A percentile compares a stretch with the other conserved stretches of the same genome.
Evolutionary conservation across 2,797 vertebrate species (phyloP).

Genomic region (Crenichthys baileyi): DNA sequence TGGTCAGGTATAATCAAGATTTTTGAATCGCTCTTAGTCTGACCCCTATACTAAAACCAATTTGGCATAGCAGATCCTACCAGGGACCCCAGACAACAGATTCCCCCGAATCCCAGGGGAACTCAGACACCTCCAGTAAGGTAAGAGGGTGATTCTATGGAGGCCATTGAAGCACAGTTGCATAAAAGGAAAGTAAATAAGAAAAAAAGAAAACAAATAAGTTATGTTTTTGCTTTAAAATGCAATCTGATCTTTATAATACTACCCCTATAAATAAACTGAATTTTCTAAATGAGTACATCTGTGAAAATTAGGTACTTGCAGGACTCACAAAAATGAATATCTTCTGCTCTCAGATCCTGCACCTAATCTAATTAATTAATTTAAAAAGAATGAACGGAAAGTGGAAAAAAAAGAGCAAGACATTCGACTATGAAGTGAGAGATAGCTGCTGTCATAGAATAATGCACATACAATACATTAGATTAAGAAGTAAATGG

Average conservation of each 20-base stretch:
- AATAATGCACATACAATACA: constrained; percentile 8
- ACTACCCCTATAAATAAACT: not conserved
- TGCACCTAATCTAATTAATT: not conserved
- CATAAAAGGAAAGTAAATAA: not conserved
- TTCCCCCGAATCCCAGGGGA: not conserved
- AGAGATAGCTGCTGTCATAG: not conserved
- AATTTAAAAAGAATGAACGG: not conserved
- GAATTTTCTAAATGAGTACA: not conserved
- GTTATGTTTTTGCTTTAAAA: not conserved
- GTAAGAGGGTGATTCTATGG: not conserved
- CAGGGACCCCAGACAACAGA: not conserved
- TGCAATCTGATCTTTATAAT: not conserved
- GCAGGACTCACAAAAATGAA: not conserved
- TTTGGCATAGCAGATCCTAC: too few relatives aligned
- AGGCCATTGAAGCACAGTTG: not conserved
- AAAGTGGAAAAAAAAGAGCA: constrained; percentile 8
- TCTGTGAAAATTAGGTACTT: not conserved
- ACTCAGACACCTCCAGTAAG: not conserved
- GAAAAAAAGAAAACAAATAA: not conserved
- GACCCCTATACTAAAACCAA: not conserved
- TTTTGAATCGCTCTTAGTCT: too few relatives aligned
- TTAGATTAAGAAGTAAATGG: constrained; percentile 47
- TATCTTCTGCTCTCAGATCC: not conserved
- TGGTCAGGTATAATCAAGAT: too few relatives aligned
- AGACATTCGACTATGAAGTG: constrained; percentile 37